phyloP scores from a whole-genome alignment of 2,113 vertebrate genomes.

The Phaethon lepturus region DNA sequence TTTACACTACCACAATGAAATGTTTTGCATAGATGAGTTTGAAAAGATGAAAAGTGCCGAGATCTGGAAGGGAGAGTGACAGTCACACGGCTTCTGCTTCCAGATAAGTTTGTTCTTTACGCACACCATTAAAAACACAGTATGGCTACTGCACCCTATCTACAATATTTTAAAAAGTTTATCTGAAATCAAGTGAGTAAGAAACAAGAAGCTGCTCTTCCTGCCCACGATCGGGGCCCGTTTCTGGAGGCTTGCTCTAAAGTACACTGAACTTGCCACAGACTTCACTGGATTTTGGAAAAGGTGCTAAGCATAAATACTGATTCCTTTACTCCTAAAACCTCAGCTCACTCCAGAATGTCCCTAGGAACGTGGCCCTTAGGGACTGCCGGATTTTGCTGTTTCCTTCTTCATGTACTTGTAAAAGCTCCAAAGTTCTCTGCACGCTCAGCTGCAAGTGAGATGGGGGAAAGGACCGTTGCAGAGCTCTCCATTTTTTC shows the following conservation, averaged over 20 bases:
- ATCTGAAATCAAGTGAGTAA: background rate
- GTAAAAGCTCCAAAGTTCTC: background rate
- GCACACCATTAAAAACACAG: background rate
- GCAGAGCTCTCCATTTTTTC: background rate
- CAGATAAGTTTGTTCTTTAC: background rate
- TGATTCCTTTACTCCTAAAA: background rate
- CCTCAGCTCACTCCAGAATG: background rate
- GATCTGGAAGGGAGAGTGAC: background rate
- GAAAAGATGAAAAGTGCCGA: background rate
- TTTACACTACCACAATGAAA: background rate
- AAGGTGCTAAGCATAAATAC: background rate
- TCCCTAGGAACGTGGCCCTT: background rate
- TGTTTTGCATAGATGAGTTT: conserved; percentile 50
- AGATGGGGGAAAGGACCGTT: accelerated
- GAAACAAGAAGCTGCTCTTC: background rate
- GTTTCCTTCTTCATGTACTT: background rate
- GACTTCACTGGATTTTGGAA: background rate
- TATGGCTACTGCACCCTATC: background rate
- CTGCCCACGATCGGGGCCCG: accelerated
- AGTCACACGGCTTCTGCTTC: background rate
- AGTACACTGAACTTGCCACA: background rate
- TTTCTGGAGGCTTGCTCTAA: background rate
- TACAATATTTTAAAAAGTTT: background rate
- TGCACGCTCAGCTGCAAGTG: accelerated
- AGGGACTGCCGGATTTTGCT: accelerated